Base-by-base conservation (phyloP, 2,797 vertebrate species). In the Poeciliopsis presidionis region DNA sequence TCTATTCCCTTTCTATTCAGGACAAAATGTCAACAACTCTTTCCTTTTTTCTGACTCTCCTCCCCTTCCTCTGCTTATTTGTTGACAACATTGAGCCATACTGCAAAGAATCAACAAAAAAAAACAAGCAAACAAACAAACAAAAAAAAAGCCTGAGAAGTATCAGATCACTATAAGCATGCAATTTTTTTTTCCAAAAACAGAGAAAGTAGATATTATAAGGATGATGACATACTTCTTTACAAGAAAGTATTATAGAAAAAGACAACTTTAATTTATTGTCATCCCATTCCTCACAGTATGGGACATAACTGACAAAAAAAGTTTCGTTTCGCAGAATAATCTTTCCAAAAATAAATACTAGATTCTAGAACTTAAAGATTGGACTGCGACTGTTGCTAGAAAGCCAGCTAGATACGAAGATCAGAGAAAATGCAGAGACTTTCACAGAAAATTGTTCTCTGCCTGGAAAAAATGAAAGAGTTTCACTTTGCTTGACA, bases 41-140 rank as follows among this genome's bases (percentile, higher is more conserved):
- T 18, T 72, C 69, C 33, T 59, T 73, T 46, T 59, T 41, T 36
- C 67, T 43, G 20, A 72, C 49, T 61, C 72, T 71, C 75, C 84
- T 79, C 78, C 71, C 45, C 41, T 53, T 67, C 78, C 73, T 43
- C 41, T 67, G 59, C 76, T 18, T 51, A 43, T 51, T 76, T 72
- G 67, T 80, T 79, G 57, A 80, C 82, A 83, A 88, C 83, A 73
- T 87, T 88, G 69, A 91, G 85, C 53, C 77, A 80, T 13, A 74
- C 53, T 30, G 45, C 45, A 55, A 72, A 22, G 28, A 43, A 71
- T 63, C 14, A n/a, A 46, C 73, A 16, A 76, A 78, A 18, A 55
- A 75, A 55, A 43, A 67, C 61, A 18, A n/a, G 28, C 75, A 22
- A 75, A 81, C 41, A 49, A 72, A 25, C 74, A 55, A 46, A 70